A percentile compares a stretch with the other conserved stretches of the same genome.
phyloP scores from a whole-genome alignment of 2,113 vertebrate genomes.

The Saccopteryx leptura region DNA sequence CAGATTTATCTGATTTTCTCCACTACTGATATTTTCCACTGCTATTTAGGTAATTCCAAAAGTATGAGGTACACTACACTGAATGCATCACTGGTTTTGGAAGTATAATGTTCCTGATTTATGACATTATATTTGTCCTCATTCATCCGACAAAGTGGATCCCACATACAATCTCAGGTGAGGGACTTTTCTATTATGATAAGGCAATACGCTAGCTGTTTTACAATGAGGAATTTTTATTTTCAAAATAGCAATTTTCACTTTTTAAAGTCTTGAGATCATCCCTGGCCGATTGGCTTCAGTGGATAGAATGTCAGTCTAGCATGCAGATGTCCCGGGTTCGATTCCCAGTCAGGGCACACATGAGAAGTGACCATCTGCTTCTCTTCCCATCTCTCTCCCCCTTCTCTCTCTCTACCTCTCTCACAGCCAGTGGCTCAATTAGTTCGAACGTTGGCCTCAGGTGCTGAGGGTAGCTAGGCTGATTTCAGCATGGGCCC shows the following conservation, averaged over 20 bases:
- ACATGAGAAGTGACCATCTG: too few species aligned
- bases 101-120: neutral
- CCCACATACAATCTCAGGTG: too few species aligned
- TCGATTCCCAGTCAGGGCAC: too few species aligned
- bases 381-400: too few species aligned
- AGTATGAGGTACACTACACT: neutral
- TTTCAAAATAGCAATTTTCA: conserved; percentile 12
- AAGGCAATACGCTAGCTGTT: neutral
- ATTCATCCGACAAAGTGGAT: neutral
- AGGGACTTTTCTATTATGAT: neutral
- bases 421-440: too few species aligned
- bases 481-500: too few species aligned
- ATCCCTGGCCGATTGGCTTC: too few species aligned
- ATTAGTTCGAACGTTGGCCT: too few species aligned
- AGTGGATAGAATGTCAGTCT: too few species aligned
- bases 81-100: neutral
- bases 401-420: too few species aligned
- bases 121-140: neutral
- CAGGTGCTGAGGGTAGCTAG: too few species aligned
- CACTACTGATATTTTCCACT: neutral
- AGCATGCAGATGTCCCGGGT: too few species aligned
- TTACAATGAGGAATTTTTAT: neutral
- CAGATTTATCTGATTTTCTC: neutral
- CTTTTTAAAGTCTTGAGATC: conserved; percentile 1
- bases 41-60: neutral